Base-by-base conservation (phyloP, 1,140 invertebrate species). In the Triops longicaudatus region DNA sequence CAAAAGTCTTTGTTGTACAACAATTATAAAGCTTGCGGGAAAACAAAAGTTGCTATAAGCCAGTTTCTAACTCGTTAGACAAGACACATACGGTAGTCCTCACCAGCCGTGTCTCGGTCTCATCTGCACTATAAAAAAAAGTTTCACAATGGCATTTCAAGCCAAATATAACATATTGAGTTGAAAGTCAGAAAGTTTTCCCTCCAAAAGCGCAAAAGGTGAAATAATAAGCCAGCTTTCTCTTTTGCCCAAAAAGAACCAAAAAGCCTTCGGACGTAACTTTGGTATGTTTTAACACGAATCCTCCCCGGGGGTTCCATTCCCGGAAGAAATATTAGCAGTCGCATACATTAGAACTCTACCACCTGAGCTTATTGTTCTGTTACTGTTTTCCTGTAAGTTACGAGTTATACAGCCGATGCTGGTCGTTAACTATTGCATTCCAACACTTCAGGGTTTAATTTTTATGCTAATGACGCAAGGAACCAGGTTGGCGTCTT, bases 151-250 rank as follows among this genome's bases (percentile, higher is more conserved):
- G 31, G 31, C 7, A 2, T 37, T 37, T 37, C 31, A 37, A 37
- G 2, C 7, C 31, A 37, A 37, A 75, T 63, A 75, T 63, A 50
- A 75, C 37, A 12, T 17, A 43, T 43, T 2, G 37, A 22, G 74
- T 26, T 12, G 44, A 9, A 22, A 63, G 74, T 26, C 42, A 63
- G 42, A 26, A 63, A 28, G 42, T 28, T 41, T 75, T 63, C 27
- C 74, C 7, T 22, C 43, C 63, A 50, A 43, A 63, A 43, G 74
- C 31, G 74, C 1, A 42, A 26, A 43, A 75, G n/a, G 26, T 75
- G 26, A 63, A 63, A 14, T 63, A 63, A 63, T 63, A 22, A 63
- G 50, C 22, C 50, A 63, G 41, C 74, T 75, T 42, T 75, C 74
- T 75, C 27, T 17, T 42, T 50, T 31, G n/a, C 41, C 74, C 74